These are phyloP conservation scores for Chelonoidis abingdonii DNA, from an alignment of 2,113 vertebrate species.

Conservation along the genomic window DNA sequence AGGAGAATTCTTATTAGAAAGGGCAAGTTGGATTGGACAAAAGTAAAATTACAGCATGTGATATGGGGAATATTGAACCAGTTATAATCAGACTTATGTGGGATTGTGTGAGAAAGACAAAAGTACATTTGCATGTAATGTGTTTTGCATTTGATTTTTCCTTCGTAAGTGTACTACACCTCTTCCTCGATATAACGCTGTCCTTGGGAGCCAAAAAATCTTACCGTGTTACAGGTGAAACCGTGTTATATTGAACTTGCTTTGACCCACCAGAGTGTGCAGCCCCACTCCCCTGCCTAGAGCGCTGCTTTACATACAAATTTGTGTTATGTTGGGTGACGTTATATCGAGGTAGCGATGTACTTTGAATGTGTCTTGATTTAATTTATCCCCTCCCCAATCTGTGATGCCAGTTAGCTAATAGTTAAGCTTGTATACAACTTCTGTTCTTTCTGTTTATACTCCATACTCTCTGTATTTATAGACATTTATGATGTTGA, in stretches of 20 bases:
- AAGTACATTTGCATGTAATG: neutral
- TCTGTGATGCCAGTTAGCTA: neutral
- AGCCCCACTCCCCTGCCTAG: too few species aligned
- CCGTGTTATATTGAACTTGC: too few species aligned
- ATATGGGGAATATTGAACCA: neutral
- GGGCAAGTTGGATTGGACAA: neutral
- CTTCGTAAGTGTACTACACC: neutral
- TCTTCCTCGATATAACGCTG: too few species aligned
- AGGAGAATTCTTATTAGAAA: conserved; percentile 2
- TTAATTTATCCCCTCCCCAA: neutral
- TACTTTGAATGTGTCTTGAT: too few species aligned
- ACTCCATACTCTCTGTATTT: neutral
- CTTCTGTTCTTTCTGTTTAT: neutral
- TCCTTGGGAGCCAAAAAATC: too few species aligned
- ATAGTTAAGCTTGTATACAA: neutral
- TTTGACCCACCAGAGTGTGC: too few species aligned
- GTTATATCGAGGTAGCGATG: too few species aligned
- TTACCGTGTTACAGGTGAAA: too few species aligned
- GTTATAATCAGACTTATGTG: neutral
- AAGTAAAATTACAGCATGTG: neutral
- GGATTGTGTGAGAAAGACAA: neutral
- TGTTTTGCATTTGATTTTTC: neutral
- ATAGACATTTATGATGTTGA: neutral
- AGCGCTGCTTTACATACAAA: too few species aligned
- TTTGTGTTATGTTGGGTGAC: too few species aligned